Evolutionary conservation across 30 jellyfish, hydroid and myxozoan species (phyloP), one percentile per base, ranked within the genome.

Genomic region (Aurelia sp.): DNA sequence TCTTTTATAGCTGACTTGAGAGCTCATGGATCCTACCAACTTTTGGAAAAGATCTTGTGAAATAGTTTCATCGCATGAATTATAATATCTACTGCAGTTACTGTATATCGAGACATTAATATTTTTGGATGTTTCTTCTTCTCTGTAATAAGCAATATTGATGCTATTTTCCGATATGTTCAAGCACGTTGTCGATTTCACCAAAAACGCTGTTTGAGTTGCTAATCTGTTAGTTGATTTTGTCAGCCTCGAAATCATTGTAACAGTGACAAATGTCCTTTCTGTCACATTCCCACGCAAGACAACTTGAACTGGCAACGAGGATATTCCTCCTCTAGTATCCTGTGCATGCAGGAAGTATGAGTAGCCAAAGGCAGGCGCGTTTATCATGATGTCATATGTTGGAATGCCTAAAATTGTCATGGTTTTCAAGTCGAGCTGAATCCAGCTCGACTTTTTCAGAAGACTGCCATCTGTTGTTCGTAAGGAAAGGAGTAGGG

Each of bases 341-440:
- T 82, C 87, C 50, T 66, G 66, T 44, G 82, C 90, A 17, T 93
- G 68, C 12, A 92, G 80, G 21, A 69, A 7, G 67, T 23, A 85
- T 3, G 68, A 20, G 74, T 92, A 86, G 15, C 98, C 98, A 21
- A 27, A 31, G 13, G 37, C 33, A 53, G 97, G 96, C 66, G 63
- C 48, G 18, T 76, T 60, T n/a, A 13, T 5, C 7, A 71, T 30
- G 61, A 83, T 90, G 58, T 48, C 75, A 31, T 76, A 87, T 11
- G 97, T 66, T 67, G 97, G 96, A 65, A 87, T 73, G 17, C 94
- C 98, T 55, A 59, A 86, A 12, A 92, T 81, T 8, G 78, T 69
- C 66, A 37, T 75, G 4, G 60, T 55, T 3, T n/a, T 27, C 27
- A 52, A n/a, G 74, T 92, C 93, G 11, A 85, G 77, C 64, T 92